Base-by-base conservation (phyloP, 2,797 vertebrate genomes). In the Allobates femoralis region DNA sequence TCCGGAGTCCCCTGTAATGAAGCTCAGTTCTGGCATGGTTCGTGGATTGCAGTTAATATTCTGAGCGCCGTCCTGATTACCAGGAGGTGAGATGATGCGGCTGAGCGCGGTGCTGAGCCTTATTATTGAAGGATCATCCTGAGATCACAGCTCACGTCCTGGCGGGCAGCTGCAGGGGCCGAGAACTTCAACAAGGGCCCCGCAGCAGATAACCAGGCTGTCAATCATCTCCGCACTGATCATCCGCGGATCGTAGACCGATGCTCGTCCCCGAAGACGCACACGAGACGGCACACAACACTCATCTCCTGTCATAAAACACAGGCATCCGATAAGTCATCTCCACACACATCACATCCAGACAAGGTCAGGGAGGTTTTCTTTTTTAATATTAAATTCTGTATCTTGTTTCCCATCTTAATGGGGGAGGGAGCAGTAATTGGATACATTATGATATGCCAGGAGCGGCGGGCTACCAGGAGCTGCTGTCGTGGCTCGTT, bases 101-200 rank as follows among this genome's bases (percentile, higher is more conserved):
- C 55, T 23, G 30, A 30, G 15, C 15, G 21, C 37, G 26, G 34
- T 19, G 58, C 34, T 79, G 56, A 56, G 77, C 30, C 28, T 79
- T 62, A 23, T 53, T 51, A 75, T 51, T 28, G 46, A 75, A 23
- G n/a, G 26, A 37, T 79, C 18, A 41, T 21, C 26, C 37, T 18
- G 60, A 64, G 50, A 58, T 76, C 34, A 76, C 58, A 23, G n/a
- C 71, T 23, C n/a, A 51, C 37, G 60, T 46, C 83, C 73, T 78
- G 0, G 8, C 23, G 16, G 75, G 37, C 41, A 66, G 73, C 83
- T 28, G 16, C 23, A 37, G 56, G 60, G 60, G 15, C 62, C 30
- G 10, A 28, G 53, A 46, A 18, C 62, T 85, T 79, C 19, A 37
- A 11, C 34, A 58, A 79, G 23, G 55, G 60, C 8, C 46, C 16